These are phyloP conservation scores for Eudemis profundana DNA, from an alignment of 2,888 invertebrate genomes.

Conservation along the genomic window DNA sequence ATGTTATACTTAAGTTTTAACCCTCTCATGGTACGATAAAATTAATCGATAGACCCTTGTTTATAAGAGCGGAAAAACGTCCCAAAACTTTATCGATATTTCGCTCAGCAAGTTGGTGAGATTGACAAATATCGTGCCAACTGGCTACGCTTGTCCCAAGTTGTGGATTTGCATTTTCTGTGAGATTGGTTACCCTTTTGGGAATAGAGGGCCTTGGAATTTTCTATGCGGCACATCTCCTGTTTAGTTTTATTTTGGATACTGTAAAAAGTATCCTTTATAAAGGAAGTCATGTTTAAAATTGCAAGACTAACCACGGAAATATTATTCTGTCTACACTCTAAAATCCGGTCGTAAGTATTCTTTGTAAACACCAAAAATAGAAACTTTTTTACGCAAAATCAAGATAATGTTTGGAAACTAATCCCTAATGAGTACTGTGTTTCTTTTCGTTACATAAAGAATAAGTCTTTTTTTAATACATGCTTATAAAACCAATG, in stretches of 20 bases:
- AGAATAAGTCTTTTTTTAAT: too few species aligned
- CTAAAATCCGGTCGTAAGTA: too few species aligned
- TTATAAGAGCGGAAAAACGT: slow-evolving; percentile 46
- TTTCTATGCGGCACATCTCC: slow-evolving; percentile 11
- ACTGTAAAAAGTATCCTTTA: slow-evolving; percentile 2
- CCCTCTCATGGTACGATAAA: slow-evolving; percentile 20
- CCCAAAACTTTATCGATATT: slow-evolving; percentile 48
- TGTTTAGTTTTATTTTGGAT: slow-evolving; percentile 31
- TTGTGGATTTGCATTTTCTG: slow-evolving; percentile 47
- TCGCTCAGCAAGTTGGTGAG: slow-evolving; percentile 39
- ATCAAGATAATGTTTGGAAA: too few species aligned
- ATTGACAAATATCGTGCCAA: slow-evolving; percentile 48
- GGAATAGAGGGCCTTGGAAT: slow-evolving; percentile 33
- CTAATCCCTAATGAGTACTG: too few species aligned
- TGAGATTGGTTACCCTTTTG: slow-evolving; percentile 38
- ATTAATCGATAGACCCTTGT: slow-evolving; percentile 45
- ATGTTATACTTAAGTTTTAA: neutral
- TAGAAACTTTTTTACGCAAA: too few species aligned
- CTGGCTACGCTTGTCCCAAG: slow-evolving; percentile 37
- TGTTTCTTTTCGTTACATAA: too few species aligned
- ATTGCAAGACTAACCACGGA: too few species aligned
- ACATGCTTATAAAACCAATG: too few species aligned
- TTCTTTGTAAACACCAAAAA: too few species aligned
- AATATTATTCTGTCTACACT: too few species aligned
- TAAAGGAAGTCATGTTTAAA: too few species aligned